These are phyloP conservation scores for Panulirus ornatus DNA, from an alignment of 1,140 invertebrate species.

Conservation along the genomic window DNA sequence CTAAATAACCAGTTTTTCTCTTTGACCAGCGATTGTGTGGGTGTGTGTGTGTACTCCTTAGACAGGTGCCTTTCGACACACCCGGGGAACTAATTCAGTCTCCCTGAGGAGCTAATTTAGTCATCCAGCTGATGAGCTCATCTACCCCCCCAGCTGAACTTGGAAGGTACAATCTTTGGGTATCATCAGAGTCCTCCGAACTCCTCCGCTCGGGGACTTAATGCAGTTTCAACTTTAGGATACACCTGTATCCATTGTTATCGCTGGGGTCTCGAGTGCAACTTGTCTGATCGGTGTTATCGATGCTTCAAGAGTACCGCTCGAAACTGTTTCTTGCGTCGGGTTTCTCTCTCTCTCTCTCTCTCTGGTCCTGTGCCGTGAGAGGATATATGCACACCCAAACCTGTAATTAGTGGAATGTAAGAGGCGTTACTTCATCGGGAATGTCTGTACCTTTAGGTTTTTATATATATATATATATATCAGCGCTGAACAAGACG, in stretches of 20 bases:
- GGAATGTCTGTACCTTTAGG: too few species aligned
- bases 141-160: background rate
- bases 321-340: background rate
- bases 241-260: too few species aligned
- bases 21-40: too few species aligned
- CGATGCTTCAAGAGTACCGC: background rate
- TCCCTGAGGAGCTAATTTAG: background rate
- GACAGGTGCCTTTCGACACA: background rate
- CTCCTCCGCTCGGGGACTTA: background rate
- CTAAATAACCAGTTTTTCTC: too few species aligned
- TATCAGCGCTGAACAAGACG: background rate
- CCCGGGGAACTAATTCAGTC: background rate
- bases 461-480: background rate
- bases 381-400: background rate
- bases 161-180: background rate
- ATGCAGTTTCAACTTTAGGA: too few species aligned
- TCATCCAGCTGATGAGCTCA: too few species aligned
- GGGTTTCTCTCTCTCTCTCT: background rate
- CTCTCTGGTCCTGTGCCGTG: background rate
- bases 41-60: background rate
- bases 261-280: background rate
- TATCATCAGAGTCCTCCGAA: background rate
- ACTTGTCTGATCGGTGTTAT: background rate
- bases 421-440: too few species aligned
- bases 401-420: background rate